These are phyloP conservation scores for Leptoclinus maculatus DNA, from an alignment of 2,797 vertebrate genomes.

Conservation along the genomic window DNA sequence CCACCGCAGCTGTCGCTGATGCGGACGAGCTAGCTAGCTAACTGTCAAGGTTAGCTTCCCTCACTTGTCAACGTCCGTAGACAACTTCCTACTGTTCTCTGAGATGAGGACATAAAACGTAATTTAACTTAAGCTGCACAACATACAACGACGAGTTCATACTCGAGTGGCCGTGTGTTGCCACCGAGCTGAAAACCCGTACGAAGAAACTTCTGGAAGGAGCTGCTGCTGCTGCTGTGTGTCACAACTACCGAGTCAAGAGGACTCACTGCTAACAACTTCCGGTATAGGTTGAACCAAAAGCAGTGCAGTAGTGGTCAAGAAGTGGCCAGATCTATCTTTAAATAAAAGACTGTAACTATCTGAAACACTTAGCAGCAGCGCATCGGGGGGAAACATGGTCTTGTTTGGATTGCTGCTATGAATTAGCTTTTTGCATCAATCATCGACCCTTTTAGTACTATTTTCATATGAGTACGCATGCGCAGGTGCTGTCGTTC, in stretches of 20 bases:
- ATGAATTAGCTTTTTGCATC: not conserved
- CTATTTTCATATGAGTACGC: not conserved
- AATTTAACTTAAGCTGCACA: not conserved
- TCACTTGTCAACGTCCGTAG: not conserved
- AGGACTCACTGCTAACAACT: slow-evolving; percentile 27
- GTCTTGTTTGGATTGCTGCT: accelerated
- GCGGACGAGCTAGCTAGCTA: slow-evolving; percentile 29
- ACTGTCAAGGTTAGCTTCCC: slow-evolving; percentile 32
- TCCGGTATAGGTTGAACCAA: slow-evolving; percentile 58
- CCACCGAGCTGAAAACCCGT: slow-evolving; percentile 13
- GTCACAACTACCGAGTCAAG: slow-evolving; percentile 42
- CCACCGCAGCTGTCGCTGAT: slow-evolving; percentile 29
- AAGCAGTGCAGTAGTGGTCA: not conserved
- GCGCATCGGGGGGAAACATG: accelerated
- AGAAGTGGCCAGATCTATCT: not conserved
- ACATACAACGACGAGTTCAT: not conserved
- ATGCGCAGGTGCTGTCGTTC: not conserved
- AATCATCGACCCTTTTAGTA: accelerated
- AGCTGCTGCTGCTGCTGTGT: slow-evolving; percentile 47
- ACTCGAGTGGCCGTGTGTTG: too few relatives aligned
- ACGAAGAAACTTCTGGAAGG: slow-evolving; percentile 83
- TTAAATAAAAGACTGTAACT: not conserved
- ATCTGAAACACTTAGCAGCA: accelerated
- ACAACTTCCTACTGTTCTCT: not conserved
- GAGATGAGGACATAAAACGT: not conserved